A percentile compares a stretch with the other conserved stretches of the same genome.
Conservation (phyloP, 2,113 vertebrate species). For the Leptodactylus fuscus region DNA sequence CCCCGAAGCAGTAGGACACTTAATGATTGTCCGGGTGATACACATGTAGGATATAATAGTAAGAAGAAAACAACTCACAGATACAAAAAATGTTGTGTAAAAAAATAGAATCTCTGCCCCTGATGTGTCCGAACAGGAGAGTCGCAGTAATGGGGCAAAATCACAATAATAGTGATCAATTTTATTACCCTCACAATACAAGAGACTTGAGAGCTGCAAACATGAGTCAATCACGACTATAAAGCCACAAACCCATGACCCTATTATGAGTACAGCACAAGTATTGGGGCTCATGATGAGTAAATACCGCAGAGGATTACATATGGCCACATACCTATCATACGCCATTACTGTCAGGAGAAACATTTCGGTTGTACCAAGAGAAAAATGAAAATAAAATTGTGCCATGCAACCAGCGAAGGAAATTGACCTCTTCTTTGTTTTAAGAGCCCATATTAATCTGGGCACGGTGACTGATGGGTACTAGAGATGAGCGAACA, state of each 20-base stretch:
- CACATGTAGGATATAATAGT: no score
- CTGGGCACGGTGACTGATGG: slow-evolving; percentile 41
- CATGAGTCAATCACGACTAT: not conserved
- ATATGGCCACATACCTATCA: no score
- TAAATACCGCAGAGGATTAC: no score
- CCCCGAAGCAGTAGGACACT: not conserved
- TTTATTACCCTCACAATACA: not conserved
- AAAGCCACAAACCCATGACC: no score
- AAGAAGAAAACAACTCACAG: no score
- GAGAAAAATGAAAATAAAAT: no score
- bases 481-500: no score
- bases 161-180: slow-evolving; percentile 52
- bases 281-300: no score
- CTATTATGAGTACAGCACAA: no score
- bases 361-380: not conserved
- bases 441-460: slow-evolving; percentile 3
- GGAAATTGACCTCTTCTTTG: not conserved
- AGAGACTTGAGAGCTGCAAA: not conserved
- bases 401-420: no score
- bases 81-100: not conserved
- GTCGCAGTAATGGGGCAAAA: not conserved
- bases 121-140: not conserved
- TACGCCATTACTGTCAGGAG: not conserved
- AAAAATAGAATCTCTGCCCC: not conserved
- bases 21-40: not conserved